Evolutionary conservation across 2,113 vertebrate species (phyloP).

Genomic region (Todiramphus saurophagus): DNA sequence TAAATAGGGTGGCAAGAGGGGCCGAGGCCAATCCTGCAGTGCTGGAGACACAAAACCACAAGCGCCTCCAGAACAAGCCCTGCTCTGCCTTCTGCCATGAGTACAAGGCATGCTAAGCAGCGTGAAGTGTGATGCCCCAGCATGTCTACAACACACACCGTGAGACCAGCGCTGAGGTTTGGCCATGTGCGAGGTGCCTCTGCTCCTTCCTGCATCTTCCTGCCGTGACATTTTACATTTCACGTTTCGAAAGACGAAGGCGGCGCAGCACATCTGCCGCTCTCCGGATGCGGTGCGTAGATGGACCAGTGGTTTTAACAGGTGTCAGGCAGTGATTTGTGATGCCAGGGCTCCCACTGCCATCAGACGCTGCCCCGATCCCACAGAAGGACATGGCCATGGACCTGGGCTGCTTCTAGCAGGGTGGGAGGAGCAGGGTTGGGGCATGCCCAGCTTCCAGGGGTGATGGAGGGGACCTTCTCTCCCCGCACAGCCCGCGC

Average conservation of each 20-base stretch:
- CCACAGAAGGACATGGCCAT: background rate
- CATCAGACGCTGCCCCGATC: too few relatives aligned
- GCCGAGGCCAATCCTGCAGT: accelerated
- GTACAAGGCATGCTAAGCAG: accelerated
- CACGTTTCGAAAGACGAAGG: background rate
- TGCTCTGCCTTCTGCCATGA: accelerated
- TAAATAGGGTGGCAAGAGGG: background rate
- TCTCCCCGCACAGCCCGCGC: background rate
- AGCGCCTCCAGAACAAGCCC: background rate
- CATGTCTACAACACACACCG: accelerated
- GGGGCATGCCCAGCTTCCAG: background rate
- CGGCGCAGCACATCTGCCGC: background rate
- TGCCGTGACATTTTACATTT: background rate
- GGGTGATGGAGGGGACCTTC: background rate
- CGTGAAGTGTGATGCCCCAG: background rate
- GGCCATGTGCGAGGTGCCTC: accelerated
- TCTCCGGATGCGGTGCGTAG: accelerated
- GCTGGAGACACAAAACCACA: accelerated
- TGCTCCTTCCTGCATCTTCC: background rate
- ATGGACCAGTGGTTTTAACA: background rate
- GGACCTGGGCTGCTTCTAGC: background rate
- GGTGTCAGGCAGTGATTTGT: background rate
- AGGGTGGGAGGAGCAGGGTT: accelerated
- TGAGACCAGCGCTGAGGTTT: background rate
- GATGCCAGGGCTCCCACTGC: background rate